These are phyloP conservation scores for Lepilemur septentrionalis DNA, from an alignment of 2,797 vertebrate genomes.

Conservation along the genomic window DNA sequence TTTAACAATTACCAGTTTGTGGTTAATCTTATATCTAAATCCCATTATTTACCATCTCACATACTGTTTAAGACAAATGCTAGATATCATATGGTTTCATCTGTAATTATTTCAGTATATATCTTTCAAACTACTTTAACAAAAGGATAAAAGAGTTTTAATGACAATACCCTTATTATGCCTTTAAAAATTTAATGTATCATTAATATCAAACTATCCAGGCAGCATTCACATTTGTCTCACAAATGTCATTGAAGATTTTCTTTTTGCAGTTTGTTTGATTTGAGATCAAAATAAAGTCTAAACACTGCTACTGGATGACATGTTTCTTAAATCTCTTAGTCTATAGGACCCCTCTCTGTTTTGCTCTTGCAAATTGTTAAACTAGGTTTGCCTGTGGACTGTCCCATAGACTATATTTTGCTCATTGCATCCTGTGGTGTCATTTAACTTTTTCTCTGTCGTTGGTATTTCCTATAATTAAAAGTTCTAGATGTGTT, in stretches of 20 bases:
- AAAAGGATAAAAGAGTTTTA: background rate
- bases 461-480: background rate
- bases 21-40: background rate
- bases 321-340: background rate
- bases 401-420: background rate
- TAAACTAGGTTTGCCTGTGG: background rate
- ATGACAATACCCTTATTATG: background rate
- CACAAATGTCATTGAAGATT: background rate
- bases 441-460: background rate
- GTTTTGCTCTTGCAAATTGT: background rate
- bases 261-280: background rate
- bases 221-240: background rate
- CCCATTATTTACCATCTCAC: background rate
- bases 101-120: background rate
- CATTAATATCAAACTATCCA: background rate
- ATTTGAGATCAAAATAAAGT: conserved; percentile 17
- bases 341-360: background rate
- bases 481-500: background rate
- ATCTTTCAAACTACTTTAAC: background rate
- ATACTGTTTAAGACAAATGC: background rate
- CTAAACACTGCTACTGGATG: background rate
- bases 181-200: background rate
- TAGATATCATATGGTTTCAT: background rate
- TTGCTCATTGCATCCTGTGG: background rate
- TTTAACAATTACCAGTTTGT: background rate